Evolutionary conservation across 92 coral and sea anemone species (phyloP).

Genomic region (Heteractis magnifica): DNA sequence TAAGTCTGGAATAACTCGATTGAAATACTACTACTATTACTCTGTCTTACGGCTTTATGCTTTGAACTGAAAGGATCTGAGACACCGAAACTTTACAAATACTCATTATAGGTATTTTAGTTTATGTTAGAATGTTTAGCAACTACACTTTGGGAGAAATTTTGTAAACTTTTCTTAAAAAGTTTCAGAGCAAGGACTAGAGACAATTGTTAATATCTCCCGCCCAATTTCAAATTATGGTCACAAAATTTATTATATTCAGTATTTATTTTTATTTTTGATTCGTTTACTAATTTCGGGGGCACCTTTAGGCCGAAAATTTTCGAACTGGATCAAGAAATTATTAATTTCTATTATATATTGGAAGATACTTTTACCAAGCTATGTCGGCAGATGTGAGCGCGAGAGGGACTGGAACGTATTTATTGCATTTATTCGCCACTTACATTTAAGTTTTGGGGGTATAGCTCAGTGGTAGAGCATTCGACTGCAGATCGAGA

Average conservation of each 20-base stretch:
- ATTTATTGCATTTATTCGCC: neutral
- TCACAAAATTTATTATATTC: neutral
- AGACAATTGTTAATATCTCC: neutral
- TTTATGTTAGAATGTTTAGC: neutral
- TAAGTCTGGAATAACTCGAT: neutral
- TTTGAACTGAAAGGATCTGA: neutral
- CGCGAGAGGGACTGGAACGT: slow-evolving; percentile 7
- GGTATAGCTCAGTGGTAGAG: slow-evolving; percentile 99
- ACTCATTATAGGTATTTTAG: neutral
- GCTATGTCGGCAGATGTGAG: neutral
- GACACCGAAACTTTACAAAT: neutral
- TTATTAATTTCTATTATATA: no score
- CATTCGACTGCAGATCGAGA: slow-evolving; percentile 99
- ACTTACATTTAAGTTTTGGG: neutral
- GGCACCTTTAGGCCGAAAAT: no score
- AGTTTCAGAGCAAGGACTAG: neutral
- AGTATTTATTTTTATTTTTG: no score
- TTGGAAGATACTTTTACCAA: no score
- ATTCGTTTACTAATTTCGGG: no score
- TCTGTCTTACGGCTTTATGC: neutral
- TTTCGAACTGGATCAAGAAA: no score
- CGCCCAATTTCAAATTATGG: neutral
- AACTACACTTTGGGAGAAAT: neutral
- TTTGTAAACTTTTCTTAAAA: neutral
- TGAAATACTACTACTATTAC: neutral